Conservation (phyloP, 2,888 invertebrate species). For the Muscina levida region DNA sequence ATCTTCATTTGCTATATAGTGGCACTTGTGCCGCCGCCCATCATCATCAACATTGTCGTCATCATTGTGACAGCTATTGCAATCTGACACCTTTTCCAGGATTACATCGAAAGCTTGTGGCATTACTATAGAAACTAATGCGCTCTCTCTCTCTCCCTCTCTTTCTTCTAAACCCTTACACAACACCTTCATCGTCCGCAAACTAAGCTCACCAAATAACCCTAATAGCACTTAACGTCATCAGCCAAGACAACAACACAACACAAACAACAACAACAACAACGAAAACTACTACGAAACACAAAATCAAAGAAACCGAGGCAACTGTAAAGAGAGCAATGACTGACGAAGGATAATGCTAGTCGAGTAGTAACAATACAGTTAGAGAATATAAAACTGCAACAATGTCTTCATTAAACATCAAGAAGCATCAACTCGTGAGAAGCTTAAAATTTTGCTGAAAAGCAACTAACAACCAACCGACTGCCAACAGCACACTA, state of each 20-base stretch:
- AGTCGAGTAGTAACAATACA: constrained; percentile 3
- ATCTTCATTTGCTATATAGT: no score
- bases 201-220: constrained; percentile 42
- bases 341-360: constrained; percentile 58
- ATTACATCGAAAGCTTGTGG: no score
- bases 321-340: constrained; percentile 57
- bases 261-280: constrained; percentile 52
- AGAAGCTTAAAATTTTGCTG: constrained; percentile 27
- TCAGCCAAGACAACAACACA: constrained; percentile 14
- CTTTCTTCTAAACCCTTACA: background rate
- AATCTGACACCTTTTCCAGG: no score
- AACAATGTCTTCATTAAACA: constrained; percentile 19
- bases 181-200: background rate
- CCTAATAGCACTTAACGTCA: constrained; percentile 53
- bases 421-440: constrained; percentile 3
- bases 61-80: no score
- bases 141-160: no score
- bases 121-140: background rate
- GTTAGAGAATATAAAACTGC: background rate
- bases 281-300: constrained; percentile 51
- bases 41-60: no score
- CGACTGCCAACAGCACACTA: background rate
- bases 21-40: no score
- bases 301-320: constrained; percentile 8
- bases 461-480: constrained; percentile 27